Evolutionary conservation across 2,113 vertebrate genomes (phyloP).

Genomic region (Campylomormyrus tamandua): DNA sequence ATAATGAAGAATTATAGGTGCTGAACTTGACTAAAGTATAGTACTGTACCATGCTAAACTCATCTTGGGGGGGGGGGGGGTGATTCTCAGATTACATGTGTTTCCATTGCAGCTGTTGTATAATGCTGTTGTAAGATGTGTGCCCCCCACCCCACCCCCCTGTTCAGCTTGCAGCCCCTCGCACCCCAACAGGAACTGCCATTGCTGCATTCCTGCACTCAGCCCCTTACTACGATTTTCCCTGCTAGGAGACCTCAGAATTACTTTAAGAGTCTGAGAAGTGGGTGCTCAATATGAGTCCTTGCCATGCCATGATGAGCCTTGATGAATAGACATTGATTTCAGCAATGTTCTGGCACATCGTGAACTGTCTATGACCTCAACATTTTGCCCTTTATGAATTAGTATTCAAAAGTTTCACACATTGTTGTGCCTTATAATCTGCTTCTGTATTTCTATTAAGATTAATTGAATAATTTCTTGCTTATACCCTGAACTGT

Average conservation of each 20-base stretch:
- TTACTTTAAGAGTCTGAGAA: not conserved
- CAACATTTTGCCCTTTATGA: not conserved
- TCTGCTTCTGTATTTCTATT: not conserved
- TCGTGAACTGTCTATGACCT: not conserved
- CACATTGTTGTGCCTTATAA: not conserved
- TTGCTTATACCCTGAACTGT: not conserved
- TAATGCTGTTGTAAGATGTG: not conserved
- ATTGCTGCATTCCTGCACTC: not conserved
- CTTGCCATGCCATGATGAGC: not conserved
- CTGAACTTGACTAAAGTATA: not conserved
- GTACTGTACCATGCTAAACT: not conserved
- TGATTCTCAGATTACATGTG: not conserved
- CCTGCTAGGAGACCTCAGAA: not conserved
- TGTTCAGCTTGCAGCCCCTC: not conserved
- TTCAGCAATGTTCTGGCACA: not conserved
- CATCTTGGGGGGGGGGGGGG: not conserved
- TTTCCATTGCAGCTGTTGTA: not conserved
- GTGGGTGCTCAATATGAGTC: not conserved
- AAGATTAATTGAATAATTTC: not conserved
- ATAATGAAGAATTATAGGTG: not conserved
- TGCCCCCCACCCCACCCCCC: not conserved
- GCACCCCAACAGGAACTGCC: not conserved
- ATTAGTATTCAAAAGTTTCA: not conserved
- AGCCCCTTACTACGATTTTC: not conserved
- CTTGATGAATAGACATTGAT: conserved; percentile 1